These are phyloP conservation scores for Troides oblongomaculatus DNA, from an alignment of 2,888 invertebrate species.

Conservation along the genomic window DNA sequence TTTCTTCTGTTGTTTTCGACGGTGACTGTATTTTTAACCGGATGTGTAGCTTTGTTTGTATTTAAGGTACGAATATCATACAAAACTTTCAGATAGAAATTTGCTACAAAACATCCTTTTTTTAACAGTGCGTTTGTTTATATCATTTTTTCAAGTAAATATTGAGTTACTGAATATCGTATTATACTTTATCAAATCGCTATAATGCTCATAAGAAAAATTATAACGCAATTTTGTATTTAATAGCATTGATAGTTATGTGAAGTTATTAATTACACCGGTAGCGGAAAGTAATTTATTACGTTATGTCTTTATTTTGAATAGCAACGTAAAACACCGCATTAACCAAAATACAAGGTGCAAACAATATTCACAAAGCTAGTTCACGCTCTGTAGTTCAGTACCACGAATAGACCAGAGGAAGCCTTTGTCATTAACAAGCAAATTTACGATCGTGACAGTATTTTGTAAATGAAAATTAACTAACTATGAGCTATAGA, in stretches of 20 bases:
- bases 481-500: conserved; percentile 6
- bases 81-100: not conserved
- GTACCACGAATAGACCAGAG: conserved; percentile 23
- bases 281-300: not conserved
- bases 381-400: conserved; percentile 27
- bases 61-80: not conserved
- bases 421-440: conserved; percentile 27
- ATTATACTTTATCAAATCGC: too few species aligned
- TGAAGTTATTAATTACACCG: not conserved
- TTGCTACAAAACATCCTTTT: not conserved
- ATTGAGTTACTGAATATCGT: too few species aligned
- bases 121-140: too few species aligned
- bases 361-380: conserved; percentile 28
- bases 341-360: conserved; percentile 22
- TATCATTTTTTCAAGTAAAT: too few species aligned
- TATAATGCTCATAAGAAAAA: too few species aligned
- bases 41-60: too few species aligned
- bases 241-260: too few species aligned
- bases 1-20: conserved; percentile 10
- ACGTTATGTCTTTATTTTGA: not conserved
- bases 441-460: conserved; percentile 25
- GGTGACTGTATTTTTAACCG: not conserved
- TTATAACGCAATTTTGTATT: too few species aligned
- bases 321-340: conserved; percentile 12
- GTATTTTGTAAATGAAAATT: conserved; percentile 17